phyloP scores from a whole-genome alignment of 2,797 vertebrate species.

The Gorsachius magnificus region DNA sequence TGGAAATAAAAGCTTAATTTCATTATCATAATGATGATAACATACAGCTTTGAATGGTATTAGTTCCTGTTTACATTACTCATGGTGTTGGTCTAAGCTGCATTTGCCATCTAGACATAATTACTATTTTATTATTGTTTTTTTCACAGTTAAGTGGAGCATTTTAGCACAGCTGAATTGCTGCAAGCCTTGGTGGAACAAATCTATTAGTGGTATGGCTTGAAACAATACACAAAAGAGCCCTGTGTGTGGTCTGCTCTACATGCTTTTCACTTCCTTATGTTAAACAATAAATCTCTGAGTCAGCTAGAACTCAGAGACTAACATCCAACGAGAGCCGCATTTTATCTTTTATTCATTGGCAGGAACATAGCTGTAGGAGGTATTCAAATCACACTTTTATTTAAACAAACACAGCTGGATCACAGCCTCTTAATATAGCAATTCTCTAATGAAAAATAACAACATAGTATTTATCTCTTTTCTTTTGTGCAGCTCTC shows the following conservation, averaged over 20 bases:
- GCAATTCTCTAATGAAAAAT: constrained; percentile 87
- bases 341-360: constrained; percentile 85
- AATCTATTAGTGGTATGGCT: constrained; percentile 82
- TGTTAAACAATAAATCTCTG: constrained; percentile 83
- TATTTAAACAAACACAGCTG: constrained; percentile 90
- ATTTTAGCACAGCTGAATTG: constrained; percentile 82
- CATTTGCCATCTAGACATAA: constrained; percentile 75
- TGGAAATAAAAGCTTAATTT: constrained; percentile 71
- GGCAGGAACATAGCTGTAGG: constrained; percentile 84
- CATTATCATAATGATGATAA: constrained; percentile 62
- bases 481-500: constrained; percentile 84
- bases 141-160: constrained; percentile 82
- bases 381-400: constrained; percentile 87
- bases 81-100: constrained; percentile 68
- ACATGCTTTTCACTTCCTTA: constrained; percentile 78
- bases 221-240: constrained; percentile 84
- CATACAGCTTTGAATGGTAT: constrained; percentile 57
- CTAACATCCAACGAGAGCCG: constrained; percentile 73
- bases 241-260: constrained; percentile 82
- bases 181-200: constrained; percentile 79
- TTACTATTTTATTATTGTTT: constrained; percentile 82
- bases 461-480: constrained; percentile 84
- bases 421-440: constrained; percentile 84
- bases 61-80: constrained; percentile 76
- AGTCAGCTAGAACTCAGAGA: constrained; percentile 80